Evolutionary conservation across 2,113 vertebrate genomes (phyloP).

Genomic region (Epinephelus lanceolatus): DNA sequence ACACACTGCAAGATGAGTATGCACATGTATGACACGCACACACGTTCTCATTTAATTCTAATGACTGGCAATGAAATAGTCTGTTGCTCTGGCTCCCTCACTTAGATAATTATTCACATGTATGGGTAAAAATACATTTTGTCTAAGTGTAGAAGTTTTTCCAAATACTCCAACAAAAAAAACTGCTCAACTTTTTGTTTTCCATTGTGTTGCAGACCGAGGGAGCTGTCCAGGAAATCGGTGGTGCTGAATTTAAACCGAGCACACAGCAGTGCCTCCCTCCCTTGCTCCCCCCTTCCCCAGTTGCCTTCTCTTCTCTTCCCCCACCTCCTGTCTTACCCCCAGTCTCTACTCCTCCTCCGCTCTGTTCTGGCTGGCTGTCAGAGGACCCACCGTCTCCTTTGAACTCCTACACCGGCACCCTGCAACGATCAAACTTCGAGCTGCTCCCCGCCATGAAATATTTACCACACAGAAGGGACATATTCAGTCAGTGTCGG

Average conservation of each 20-base stretch:
- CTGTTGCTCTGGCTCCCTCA: constrained; percentile 2
- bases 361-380: constrained; percentile 68
- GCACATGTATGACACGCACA: constrained; percentile 29
- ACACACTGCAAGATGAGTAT: constrained; percentile 46
- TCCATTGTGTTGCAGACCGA: constrained; percentile 31
- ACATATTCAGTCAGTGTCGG: constrained; percentile 74
- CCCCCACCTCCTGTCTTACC: constrained; percentile 50
- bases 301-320: constrained; percentile 25
- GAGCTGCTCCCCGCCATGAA: constrained; percentile 79
- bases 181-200: constrained; percentile 23
- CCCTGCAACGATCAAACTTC: constrained; percentile 80
- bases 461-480: constrained; percentile 82
- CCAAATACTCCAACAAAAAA: constrained; percentile 14
- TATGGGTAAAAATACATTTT: constrained; percentile 36
- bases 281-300: neutral
- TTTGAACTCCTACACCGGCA: constrained; percentile 82
- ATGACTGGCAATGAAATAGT: constrained; percentile 24
- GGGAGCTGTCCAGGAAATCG: constrained; percentile 75
- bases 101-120: constrained; percentile 8
- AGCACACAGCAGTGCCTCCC: constrained; percentile 30
- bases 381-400: constrained; percentile 74
- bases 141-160: neutral
- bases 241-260: constrained; percentile 76
- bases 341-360: constrained; percentile 49
- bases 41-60: constrained; percentile 33